Percentiles rank a stretch among this genome's conserved stretches.
phyloP scores from a whole-genome alignment of 2,113 vertebrate genomes.

The Barnardius zonarius region DNA sequence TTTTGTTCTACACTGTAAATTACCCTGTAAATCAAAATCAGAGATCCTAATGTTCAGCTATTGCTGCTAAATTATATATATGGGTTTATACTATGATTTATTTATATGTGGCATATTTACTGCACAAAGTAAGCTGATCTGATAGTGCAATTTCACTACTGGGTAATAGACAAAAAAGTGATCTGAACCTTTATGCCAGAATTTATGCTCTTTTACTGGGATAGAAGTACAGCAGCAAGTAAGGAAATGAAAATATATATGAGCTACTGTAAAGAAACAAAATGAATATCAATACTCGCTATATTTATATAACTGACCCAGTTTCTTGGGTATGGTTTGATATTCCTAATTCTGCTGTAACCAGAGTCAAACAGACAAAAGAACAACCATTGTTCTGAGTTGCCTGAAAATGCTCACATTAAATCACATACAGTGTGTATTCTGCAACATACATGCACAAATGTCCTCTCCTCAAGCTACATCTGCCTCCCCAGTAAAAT shows the following conservation, averaged over 20 bases:
- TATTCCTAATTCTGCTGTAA: background rate
- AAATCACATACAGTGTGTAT: background rate
- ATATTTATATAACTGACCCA: background rate
- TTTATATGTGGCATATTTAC: background rate
- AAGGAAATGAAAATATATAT: conserved; percentile 74
- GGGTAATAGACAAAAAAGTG: background rate
- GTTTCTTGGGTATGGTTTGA: background rate
- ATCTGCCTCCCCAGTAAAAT: background rate
- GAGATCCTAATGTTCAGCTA: background rate
- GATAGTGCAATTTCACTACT: background rate
- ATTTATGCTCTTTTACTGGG: background rate
- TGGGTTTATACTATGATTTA: conserved; percentile 25
- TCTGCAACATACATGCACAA: background rate
- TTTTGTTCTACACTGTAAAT: background rate
- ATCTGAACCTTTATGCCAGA: background rate
- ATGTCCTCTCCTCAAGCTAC: background rate
- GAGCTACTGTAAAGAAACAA: conserved; percentile 70
- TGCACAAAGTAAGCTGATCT: background rate
- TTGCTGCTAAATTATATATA: background rate
- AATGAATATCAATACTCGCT: background rate
- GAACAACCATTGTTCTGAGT: background rate
- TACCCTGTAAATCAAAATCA: conserved; percentile 12
- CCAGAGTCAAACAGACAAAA: background rate
- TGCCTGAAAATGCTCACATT: background rate
- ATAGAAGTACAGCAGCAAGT: background rate